Base-by-base conservation (phyloP, 1,140 invertebrate genomes). In the Grapholita molesta region DNA sequence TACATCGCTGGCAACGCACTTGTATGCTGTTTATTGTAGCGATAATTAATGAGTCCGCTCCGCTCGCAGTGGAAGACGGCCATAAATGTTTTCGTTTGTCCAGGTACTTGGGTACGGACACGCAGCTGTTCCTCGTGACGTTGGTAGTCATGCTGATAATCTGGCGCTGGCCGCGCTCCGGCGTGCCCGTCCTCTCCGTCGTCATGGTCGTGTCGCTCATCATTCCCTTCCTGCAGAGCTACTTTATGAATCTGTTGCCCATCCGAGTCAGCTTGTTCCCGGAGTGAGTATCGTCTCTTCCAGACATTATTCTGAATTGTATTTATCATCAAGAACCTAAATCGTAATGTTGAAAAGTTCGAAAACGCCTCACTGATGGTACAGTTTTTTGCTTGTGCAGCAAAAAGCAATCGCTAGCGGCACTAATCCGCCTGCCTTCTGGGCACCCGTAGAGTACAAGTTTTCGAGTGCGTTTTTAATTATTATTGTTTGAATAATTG, bases 51-150 rank as follows among this genome's bases (percentile, higher is more conserved):
- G n/a, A n/a, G n/a, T n/a, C n/a, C n/a, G n/a, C n/a, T n/a, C n/a
- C n/a, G n/a, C n/a, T n/a, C n/a, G n/a, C n/a, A n/a, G n/a, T 7
- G 7, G 7, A 6, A 9, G 9, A 11, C 33, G 2, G 7, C 32
- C 30, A 15, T 18, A 15, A 6, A 11, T 33, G 8, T 28, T 24
- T 70, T 64, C 18, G 42, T 30, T 30, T 32, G 68, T 71, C 3
- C 76, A 91, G 87, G 89, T 91, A 91, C 71, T 75, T 91, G 12
- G 89, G 87, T 8, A 91, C 89, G 0, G 88, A 90, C 42, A 90
- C 88, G 0, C 87, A 90, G 66, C 76, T 90, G 1, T 90, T 90
- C 77, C 79, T 90, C 8, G 73, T 90, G 9, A 90, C 87, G 0
- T 67, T 90, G 57, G 77, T 90, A 28, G 72, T 90, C 0, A 67